phyloP scores from a whole-genome alignment of 2,113 vertebrate species.

The Bubo bubo region DNA sequence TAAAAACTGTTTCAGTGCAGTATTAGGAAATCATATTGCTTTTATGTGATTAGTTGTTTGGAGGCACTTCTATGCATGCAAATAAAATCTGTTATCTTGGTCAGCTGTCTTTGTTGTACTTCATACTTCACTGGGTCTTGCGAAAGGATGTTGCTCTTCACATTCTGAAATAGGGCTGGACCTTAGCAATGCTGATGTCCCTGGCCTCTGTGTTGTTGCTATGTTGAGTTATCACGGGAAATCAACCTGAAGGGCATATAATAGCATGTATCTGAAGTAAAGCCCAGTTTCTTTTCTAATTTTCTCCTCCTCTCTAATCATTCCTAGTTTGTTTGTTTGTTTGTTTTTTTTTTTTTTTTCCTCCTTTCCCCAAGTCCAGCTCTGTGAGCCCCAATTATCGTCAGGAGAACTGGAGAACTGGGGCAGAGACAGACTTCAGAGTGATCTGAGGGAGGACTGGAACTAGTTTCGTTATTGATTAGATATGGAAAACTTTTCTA shows the following conservation, averaged over 20 bases:
- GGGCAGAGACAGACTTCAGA: background rate
- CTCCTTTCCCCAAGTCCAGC: background rate
- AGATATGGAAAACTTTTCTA: background rate
- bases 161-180: background rate
- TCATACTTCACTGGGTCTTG: accelerated
- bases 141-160: background rate
- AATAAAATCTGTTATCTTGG: background rate
- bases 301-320: background rate
- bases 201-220: background rate
- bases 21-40: background rate
- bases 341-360: background rate
- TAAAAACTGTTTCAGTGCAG: background rate
- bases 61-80: background rate
- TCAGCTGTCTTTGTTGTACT: background rate
- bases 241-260: background rate
- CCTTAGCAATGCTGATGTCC: background rate
- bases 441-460: background rate
- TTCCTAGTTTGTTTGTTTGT: background rate
- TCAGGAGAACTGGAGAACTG: background rate
- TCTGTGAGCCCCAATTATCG: accelerated
- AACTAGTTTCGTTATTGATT: background rate
- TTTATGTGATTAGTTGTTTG: background rate
- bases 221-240: background rate
- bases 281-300: background rate
- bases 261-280: background rate